phyloP scores from a whole-genome alignment of 2,113 vertebrate species.

The Todiramphus chloris region DNA sequence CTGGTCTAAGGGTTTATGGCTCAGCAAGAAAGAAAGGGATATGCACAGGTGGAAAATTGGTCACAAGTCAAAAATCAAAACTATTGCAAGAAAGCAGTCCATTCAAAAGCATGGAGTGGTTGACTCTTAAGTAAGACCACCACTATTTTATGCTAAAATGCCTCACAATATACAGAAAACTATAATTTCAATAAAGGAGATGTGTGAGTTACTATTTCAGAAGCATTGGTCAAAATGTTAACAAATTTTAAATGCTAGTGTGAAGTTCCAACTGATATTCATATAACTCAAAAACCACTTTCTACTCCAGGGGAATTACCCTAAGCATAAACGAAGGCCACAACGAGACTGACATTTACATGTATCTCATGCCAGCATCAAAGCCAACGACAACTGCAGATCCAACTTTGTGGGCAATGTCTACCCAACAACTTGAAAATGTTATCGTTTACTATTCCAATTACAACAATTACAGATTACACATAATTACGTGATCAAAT shows the following conservation, averaged over 20 bases:
- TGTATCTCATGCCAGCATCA: background rate
- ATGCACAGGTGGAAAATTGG: background rate
- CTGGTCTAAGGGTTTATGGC: background rate
- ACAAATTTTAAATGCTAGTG: background rate
- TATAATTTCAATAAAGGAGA: background rate
- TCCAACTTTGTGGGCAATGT: background rate
- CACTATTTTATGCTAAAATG: background rate
- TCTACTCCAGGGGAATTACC: background rate
- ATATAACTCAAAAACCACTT: background rate
- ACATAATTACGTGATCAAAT: background rate
- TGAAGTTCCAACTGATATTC: background rate
- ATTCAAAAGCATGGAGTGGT: fast-evolving
- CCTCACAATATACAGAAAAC: background rate
- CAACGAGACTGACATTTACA: background rate
- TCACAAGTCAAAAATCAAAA: background rate
- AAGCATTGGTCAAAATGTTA: background rate
- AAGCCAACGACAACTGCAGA: background rate
- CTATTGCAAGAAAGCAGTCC: background rate
- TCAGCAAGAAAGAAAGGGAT: background rate
- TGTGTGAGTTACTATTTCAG: background rate
- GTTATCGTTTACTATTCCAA: background rate
- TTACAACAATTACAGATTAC: background rate
- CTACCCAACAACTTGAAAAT: background rate
- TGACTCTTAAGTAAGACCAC: background rate
- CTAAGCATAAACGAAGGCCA: background rate